Conservation (phyloP, 2,113 vertebrate genomes). For the Semnornis frantzii region DNA sequence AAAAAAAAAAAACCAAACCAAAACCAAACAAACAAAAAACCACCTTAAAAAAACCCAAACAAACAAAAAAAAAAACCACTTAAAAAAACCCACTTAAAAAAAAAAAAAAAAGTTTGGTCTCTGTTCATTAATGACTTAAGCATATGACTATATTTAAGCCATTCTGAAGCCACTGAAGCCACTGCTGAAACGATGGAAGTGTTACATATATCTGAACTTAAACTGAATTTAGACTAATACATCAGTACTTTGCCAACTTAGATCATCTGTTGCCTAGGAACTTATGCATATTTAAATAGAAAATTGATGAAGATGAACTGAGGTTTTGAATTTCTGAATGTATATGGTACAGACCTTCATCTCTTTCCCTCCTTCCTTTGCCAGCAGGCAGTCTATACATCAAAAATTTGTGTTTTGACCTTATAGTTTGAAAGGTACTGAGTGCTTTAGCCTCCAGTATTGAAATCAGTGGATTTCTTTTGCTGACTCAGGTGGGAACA, state of each 20-base stretch:
- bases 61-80: no score
- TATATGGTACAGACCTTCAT: accelerated
- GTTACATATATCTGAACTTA: neutral
- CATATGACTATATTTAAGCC: neutral
- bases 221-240: neutral
- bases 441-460: constrained; percentile 50
- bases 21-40: no score
- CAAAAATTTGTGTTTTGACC: constrained; percentile 45
- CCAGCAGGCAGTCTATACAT: neutral
- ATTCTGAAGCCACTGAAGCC: constrained; percentile 13
- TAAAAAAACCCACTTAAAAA: no score
- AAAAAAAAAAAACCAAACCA: no score
- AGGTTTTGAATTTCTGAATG: neutral
- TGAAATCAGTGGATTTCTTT: constrained; percentile 23
- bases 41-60: no score
- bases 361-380: neutral
- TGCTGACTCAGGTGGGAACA: constrained; percentile 57
- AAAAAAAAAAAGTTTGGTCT: neutral
- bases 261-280: neutral
- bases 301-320: neutral
- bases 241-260: neutral
- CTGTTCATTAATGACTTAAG: neutral
- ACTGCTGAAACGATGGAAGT: neutral
- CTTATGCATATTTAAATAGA: neutral
- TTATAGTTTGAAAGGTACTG: constrained; percentile 50